Percentiles rank a stretch among this genome's conserved stretches.
These are phyloP conservation scores for Siderastrea radians DNA, from an alignment of 92 coral and sea anemone species.

Conservation along the genomic window DNA sequence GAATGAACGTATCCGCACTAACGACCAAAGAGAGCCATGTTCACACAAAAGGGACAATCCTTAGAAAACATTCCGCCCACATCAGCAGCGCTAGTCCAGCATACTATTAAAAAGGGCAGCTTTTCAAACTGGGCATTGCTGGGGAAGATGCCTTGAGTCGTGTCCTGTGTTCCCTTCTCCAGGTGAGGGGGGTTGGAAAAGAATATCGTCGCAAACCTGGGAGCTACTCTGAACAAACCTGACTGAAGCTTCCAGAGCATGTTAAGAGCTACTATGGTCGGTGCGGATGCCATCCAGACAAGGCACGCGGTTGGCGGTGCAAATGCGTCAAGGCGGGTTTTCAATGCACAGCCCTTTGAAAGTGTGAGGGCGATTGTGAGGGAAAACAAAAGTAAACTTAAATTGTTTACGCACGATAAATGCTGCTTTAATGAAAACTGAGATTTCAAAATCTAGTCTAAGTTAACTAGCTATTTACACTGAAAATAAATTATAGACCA, in stretches of 20 bases:
- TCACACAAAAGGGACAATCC: too few relatives aligned
- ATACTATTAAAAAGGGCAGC: slow-evolving; percentile 19
- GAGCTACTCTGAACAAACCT: slow-evolving; percentile 5
- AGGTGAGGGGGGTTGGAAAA: slow-evolving; percentile 47
- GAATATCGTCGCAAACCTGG: background rate
- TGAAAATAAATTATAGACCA: too few relatives aligned
- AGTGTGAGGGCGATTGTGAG: background rate
- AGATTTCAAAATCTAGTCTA: too few relatives aligned
- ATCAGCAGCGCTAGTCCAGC: slow-evolving; percentile 7
- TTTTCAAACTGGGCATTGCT: too few relatives aligned
- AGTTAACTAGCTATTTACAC: too few relatives aligned
- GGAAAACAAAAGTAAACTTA: background rate
- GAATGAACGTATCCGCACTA: slow-evolving; percentile 2
- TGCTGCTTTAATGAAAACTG: background rate
- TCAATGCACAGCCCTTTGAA: background rate
- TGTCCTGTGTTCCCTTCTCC: slow-evolving; percentile 29
- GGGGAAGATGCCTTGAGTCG: too few relatives aligned
- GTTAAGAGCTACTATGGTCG: background rate
- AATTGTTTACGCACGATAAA: too few relatives aligned
- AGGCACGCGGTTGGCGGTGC: background rate
- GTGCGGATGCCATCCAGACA: slow-evolving; percentile 2
- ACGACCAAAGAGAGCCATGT: slow-evolving; percentile 2
- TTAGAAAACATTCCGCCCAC: slow-evolving; percentile 2
- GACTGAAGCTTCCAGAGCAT: slow-evolving; percentile 6
- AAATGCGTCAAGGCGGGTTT: background rate